A percentile compares a stretch with the other conserved stretches of the same genome.
These are phyloP conservation scores for Trichogramma dendrolimi DNA, from an alignment of 2,888 invertebrate genomes.

Conservation along the genomic window DNA sequence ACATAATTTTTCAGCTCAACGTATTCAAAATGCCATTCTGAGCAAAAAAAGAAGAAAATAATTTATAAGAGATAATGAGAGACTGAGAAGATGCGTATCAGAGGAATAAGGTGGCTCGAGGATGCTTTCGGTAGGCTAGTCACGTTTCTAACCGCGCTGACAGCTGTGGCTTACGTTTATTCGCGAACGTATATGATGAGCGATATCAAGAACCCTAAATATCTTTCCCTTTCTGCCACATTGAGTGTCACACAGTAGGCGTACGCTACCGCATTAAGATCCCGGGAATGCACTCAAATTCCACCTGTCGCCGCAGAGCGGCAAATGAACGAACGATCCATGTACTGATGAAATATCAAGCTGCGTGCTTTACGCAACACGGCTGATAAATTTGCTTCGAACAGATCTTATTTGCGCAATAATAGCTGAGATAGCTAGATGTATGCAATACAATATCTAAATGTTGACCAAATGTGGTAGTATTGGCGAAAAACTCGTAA, in stretches of 20 bases:
- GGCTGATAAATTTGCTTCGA: no score
- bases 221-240: constrained; percentile 37
- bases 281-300: constrained; percentile 48
- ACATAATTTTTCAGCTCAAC: no score
- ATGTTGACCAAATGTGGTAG: no score
- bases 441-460: no score
- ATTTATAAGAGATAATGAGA: constrained; percentile 48
- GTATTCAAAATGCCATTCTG: no score
- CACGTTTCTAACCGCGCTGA: constrained; percentile 52
- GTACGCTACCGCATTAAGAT: constrained; percentile 40
- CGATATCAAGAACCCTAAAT: constrained; percentile 50
- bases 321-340: no score
- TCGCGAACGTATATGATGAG: constrained; percentile 46
- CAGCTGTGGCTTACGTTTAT: constrained; percentile 49
- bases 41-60: constrained; percentile 33
- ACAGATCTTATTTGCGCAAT: no score
- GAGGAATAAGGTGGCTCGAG: constrained; percentile 49
- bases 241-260: constrained; percentile 39
- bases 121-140: constrained; percentile 48
- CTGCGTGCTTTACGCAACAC: no score
- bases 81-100: constrained; percentile 36
- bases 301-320: constrained; percentile 37
- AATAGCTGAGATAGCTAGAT: no score
- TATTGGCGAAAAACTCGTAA: no score
- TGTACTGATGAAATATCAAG: no score